phyloP scores from a whole-genome alignment of 2,797 vertebrate species.

The Dallia pectoralis region DNA sequence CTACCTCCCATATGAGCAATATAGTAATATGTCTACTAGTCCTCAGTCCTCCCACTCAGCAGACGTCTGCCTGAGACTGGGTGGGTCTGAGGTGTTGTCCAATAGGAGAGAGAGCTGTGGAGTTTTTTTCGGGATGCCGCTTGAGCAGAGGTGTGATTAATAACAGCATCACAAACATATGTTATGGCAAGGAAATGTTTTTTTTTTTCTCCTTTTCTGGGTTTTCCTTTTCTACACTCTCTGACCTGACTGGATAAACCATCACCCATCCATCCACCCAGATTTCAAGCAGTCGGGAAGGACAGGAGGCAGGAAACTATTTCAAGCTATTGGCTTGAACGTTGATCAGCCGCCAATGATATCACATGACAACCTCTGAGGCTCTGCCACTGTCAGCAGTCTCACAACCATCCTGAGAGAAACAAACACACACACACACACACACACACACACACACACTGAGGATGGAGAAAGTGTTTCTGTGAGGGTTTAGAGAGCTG shows the following conservation, averaged over 20 bases:
- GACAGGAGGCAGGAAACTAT: not conserved
- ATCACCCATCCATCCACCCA: not conserved
- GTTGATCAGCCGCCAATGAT: slow-evolving; percentile 36
- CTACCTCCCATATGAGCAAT: slow-evolving; percentile 24
- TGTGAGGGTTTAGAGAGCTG: slow-evolving; percentile 38
- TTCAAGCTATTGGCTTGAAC: slow-evolving; percentile 16
- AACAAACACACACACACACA: slow-evolving; percentile 10
- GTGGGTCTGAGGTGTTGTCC: not conserved
- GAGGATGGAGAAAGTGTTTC: slow-evolving; percentile 39
- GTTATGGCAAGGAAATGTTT: not conserved
- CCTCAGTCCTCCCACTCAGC: slow-evolving; percentile 11
- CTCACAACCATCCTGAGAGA: slow-evolving; percentile 7
- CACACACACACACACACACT: slow-evolving; percentile 15
- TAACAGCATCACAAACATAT: too few relatives aligned
- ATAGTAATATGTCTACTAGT: not conserved
- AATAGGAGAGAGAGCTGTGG: too few relatives aligned
- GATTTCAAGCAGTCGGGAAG: not conserved
- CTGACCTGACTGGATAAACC: not conserved
- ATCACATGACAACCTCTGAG: slow-evolving; percentile 53
- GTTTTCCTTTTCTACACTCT: not conserved
- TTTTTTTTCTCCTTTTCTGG: not conserved
- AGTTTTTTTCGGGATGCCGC: too few relatives aligned
- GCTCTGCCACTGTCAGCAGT: slow-evolving; percentile 58
- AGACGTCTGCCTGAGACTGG: slow-evolving; percentile 7
- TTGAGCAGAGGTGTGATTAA: too few relatives aligned